These are phyloP conservation scores for Lepus europaeus DNA, from an alignment of 2,113 vertebrate genomes.

Conservation along the genomic window DNA sequence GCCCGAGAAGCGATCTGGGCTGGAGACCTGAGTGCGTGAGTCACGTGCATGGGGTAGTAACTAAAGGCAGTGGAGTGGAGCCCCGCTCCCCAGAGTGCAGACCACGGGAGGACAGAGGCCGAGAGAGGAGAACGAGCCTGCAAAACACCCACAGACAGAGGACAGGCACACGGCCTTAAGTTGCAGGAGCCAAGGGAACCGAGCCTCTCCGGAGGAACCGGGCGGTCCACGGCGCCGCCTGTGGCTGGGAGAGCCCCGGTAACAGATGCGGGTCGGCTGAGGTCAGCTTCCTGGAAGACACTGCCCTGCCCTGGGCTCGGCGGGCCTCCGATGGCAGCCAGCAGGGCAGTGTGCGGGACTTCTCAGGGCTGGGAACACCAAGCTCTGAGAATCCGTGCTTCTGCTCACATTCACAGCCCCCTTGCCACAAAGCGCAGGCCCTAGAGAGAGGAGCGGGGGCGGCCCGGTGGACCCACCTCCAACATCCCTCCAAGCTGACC, in stretches of 20 bases:
- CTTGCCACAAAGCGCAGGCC: neutral
- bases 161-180: rapidly evolving
- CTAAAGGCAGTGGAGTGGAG: neutral
- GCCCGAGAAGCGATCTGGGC: neutral
- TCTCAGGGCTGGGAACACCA: neutral
- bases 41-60: neutral
- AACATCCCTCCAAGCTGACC: neutral
- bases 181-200: neutral
- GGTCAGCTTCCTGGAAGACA: constrained; percentile 21
- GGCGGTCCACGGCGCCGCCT: neutral
- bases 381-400: constrained; percentile 1
- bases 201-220: neutral
- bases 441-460: neutral
- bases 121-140: neutral
- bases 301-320: neutral
- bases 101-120: neutral
- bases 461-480: neutral
- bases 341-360: neutral
- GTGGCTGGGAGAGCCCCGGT: neutral
- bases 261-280: too few species aligned
- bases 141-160: neutral
- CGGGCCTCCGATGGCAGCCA: neutral
- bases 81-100: neutral
- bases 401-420: neutral
- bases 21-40: neutral